These are phyloP conservation scores for Drosophila borborema DNA, from an alignment of 2,888 invertebrate genomes.

Conservation along the genomic window DNA sequence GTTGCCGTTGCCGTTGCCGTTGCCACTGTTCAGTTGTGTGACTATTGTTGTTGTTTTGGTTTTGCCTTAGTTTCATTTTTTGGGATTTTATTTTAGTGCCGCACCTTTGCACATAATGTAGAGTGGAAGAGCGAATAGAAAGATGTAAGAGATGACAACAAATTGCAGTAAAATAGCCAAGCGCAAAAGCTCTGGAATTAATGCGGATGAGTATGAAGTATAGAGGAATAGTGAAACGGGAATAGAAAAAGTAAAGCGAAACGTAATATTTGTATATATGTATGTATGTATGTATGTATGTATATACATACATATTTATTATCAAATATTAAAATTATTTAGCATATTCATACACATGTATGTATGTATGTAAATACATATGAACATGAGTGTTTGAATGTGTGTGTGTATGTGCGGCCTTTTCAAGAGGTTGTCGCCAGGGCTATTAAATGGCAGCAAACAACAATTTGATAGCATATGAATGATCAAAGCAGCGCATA, in stretches of 20 bases:
- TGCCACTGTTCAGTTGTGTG: background rate
- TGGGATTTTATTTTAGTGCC: conserved; percentile 45
- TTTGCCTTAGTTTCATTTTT: conserved; percentile 30
- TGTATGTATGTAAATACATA: too few relatives aligned
- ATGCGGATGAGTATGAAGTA: background rate
- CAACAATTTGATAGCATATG: conserved; percentile 42
- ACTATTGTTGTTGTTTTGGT: conserved; percentile 16
- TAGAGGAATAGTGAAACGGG: background rate
- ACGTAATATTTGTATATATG: background rate
- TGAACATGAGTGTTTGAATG: too few relatives aligned
- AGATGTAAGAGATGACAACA: conserved; percentile 7
- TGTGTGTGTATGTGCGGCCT: background rate
- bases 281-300: too few relatives aligned
- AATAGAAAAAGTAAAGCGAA: conserved; percentile 2
- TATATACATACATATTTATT: background rate
- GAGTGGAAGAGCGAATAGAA: conserved; percentile 4
- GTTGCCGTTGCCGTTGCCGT: conserved; percentile 1
- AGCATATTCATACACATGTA: too few relatives aligned
- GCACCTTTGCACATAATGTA: conserved; percentile 40
- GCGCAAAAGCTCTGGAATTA: conserved; percentile 20
- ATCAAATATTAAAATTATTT: too few relatives aligned
- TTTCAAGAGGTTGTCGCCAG: conserved; percentile 40
- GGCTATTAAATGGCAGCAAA: conserved; percentile 35
- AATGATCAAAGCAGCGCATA: conserved; percentile 55
- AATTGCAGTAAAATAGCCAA: conserved; percentile 14